Evolutionary conservation across 1,140 invertebrate species (phyloP).

Genomic region (Cydia pomonella): DNA sequence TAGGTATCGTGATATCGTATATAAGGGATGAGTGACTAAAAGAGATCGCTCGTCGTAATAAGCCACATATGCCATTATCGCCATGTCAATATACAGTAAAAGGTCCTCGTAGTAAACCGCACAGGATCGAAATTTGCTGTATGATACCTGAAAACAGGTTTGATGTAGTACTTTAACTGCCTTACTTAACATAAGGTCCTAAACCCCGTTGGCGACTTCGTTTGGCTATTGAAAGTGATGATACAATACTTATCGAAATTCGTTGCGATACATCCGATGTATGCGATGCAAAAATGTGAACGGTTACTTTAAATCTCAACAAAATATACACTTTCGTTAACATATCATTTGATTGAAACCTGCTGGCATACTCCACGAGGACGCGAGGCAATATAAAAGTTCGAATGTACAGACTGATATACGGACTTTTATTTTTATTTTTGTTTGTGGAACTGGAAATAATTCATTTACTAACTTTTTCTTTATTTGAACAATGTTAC

Average conservation of each 20-base stretch:
- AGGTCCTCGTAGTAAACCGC: constrained; percentile 54
- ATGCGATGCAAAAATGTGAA: neutral
- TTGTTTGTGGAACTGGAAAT: constrained; percentile 8
- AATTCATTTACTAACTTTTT: neutral
- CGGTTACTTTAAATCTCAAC: neutral
- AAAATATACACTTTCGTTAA: neutral
- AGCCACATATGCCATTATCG: constrained; percentile 73
- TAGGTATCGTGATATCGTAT: constrained; percentile 66
- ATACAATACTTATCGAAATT: too few relatives aligned
- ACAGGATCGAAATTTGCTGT: constrained; percentile 44
- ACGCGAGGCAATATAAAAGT: constrained; percentile 12
- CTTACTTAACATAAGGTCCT: too few relatives aligned
- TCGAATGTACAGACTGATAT: constrained; percentile 13
- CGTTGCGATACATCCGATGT: too few relatives aligned
- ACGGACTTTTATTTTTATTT: neutral
- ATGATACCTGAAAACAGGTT: constrained; percentile 54
- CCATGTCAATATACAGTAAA: constrained; percentile 63
- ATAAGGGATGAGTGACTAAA: constrained; percentile 69
- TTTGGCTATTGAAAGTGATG: too few relatives aligned
- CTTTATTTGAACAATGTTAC: neutral
- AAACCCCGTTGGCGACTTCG: too few relatives aligned
- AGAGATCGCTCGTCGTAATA: constrained; percentile 70
- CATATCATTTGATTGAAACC: neutral
- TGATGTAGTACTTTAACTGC: neutral
- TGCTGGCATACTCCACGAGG: neutral